Evolutionary conservation across 2,888 invertebrate genomes (phyloP).

Genomic region (Diachrysia chrysitis): DNA sequence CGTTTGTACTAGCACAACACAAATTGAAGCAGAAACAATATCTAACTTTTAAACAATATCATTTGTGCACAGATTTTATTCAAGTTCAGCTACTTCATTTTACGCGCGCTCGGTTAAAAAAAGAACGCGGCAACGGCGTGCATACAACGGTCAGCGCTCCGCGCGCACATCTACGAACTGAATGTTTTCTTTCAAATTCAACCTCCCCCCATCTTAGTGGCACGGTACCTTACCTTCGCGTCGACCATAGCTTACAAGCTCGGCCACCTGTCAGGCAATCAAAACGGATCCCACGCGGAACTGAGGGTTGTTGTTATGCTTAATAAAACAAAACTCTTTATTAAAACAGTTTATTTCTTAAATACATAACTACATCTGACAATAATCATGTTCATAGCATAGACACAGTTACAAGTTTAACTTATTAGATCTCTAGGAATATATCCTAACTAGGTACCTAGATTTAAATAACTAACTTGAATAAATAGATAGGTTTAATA

Average conservation of each 20-base stretch:
- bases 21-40: conserved; percentile 53
- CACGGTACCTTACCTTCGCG: conserved; percentile 38
- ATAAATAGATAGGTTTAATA: conserved; percentile 23
- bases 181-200: conserved; percentile 71
- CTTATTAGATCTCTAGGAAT: conserved; percentile 47
- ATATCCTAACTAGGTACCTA: conserved; percentile 32
- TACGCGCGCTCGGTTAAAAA: conserved; percentile 67
- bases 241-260: conserved; percentile 49
- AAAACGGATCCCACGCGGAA: conserved; percentile 26
- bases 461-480: conserved; percentile 24
- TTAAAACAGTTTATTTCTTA: conserved; percentile 56
- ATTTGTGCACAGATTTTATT: conserved; percentile 62
- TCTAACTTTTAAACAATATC: conserved; percentile 60
- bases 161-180: conserved; percentile 80
- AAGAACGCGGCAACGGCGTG: conserved; percentile 51
- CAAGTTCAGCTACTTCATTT: conserved; percentile 65
- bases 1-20: conserved; percentile 60
- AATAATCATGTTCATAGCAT: conserved; percentile 53
- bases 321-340: conserved; percentile 31
- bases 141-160: conserved; percentile 63
- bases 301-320: background rate
- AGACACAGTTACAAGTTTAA: conserved; percentile 41
- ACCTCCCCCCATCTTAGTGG: conserved; percentile 59
- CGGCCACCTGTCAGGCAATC: conserved; percentile 48
- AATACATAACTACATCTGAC: conserved; percentile 47